Conservation (phyloP, 2,888 invertebrate genomes). For the Litoditis marina region DNA sequence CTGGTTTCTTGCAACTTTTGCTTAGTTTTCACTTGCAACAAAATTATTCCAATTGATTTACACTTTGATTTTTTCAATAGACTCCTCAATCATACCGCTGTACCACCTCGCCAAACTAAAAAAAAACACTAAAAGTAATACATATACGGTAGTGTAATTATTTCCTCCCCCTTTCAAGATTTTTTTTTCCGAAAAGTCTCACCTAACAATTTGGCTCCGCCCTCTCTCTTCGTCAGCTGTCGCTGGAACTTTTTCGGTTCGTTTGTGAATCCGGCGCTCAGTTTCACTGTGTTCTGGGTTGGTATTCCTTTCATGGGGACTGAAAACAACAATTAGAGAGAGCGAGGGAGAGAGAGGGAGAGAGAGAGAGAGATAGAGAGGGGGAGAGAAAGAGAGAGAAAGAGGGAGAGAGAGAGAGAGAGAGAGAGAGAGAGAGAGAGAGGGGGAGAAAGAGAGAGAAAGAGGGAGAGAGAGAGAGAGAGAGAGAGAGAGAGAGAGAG, state of each 20-base stretch:
- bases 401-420: background rate
- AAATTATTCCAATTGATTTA: background rate
- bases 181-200: too few species aligned
- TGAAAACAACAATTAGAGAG: constrained; percentile 15
- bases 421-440: constrained; percentile 1
- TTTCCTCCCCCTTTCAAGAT: too few species aligned
- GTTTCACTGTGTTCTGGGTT: constrained; percentile 28
- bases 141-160: too few species aligned
- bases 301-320: constrained; percentile 47
- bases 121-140: too few species aligned
- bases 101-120: too few species aligned
- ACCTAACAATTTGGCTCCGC: constrained; percentile 15
- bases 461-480: constrained; percentile 1
- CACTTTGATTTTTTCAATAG: background rate
- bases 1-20: too few species aligned
- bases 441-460: background rate
- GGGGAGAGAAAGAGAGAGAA: background rate
- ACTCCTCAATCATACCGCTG: background rate
- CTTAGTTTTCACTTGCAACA: too few species aligned
- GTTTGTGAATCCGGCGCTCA: constrained; percentile 45
- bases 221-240: constrained; percentile 28
- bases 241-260: constrained; percentile 50
- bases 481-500: background rate
- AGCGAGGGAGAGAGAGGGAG: background rate
- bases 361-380: background rate